phyloP scores from a whole-genome alignment of 2,888 invertebrate genomes.

The Tenthredo livida region DNA sequence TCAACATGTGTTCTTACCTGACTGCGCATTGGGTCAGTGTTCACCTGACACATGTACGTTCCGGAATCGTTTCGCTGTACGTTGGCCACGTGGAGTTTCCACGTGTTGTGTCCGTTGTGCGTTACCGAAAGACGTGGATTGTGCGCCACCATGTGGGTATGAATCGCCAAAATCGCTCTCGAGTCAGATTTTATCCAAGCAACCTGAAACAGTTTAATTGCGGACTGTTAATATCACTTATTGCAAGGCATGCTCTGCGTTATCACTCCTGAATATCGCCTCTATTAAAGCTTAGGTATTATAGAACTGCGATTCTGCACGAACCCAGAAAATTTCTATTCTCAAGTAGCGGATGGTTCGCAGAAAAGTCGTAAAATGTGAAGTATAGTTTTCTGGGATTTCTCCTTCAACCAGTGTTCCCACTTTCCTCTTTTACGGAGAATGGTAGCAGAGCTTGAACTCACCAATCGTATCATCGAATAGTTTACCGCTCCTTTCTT shows the following conservation, averaged over 20 bases:
- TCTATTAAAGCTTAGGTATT: background rate
- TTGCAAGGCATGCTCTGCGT: background rate
- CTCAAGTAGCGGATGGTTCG: background rate
- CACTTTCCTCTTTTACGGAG: background rate
- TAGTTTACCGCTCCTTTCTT: conserved; percentile 19
- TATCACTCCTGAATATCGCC: background rate
- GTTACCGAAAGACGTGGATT: conserved; percentile 73
- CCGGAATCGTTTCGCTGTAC: conserved; percentile 78
- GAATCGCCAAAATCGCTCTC: conserved; percentile 72
- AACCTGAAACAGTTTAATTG: conserved; percentile 64
- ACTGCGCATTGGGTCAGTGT: conserved; percentile 73
- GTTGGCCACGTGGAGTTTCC: conserved; percentile 77
- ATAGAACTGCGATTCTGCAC: background rate
- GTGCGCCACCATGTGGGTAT: conserved; percentile 76
- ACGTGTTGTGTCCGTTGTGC: conserved; percentile 77
- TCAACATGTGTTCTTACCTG: conserved; percentile 61
- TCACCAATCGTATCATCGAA: conserved; percentile 19
- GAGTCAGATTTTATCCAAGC: conserved; percentile 74
- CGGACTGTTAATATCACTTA: background rate
- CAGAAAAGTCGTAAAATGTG: conserved; percentile 8
- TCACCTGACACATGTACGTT: conserved; percentile 78
- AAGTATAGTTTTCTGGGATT: conserved; percentile 19
- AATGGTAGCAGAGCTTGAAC: background rate
- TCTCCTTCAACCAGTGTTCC: conserved; percentile 13
- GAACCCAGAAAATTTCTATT: background rate